These are phyloP conservation scores for Narcine bancroftii DNA, from an alignment of 2,113 vertebrate species.

Conservation along the genomic window DNA sequence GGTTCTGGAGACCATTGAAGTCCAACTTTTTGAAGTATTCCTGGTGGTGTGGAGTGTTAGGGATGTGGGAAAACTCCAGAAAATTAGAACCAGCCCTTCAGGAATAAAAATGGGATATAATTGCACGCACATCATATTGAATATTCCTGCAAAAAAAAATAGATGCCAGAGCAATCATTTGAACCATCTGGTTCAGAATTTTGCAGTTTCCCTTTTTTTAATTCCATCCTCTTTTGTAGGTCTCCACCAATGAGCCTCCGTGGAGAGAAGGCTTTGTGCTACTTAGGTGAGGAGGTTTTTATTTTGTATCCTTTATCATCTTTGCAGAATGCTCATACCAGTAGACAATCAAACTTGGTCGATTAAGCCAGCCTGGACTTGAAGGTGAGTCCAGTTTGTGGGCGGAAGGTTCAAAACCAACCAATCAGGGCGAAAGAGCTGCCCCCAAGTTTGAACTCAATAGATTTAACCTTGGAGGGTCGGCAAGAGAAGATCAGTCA, in stretches of 20 bases:
- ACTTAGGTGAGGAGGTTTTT: neutral
- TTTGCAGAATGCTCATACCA: neutral
- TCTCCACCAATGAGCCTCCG: neutral
- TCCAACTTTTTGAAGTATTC: too few relatives aligned
- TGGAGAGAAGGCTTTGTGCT: neutral
- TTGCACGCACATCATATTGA: too few relatives aligned
- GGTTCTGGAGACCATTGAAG: too few relatives aligned
- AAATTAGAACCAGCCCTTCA: too few relatives aligned
- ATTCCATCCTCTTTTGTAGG: neutral
- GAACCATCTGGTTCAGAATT: neutral
- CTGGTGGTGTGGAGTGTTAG: too few relatives aligned
- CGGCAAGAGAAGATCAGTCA: neutral
- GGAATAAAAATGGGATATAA: too few relatives aligned
- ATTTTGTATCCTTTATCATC: neutral
- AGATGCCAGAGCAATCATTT: neutral
- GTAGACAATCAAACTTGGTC: too few relatives aligned
- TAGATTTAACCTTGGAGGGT: neutral
- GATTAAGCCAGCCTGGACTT: neutral
- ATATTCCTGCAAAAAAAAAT: too few relatives aligned
- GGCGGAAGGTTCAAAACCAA: neutral
- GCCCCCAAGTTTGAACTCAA: neutral
- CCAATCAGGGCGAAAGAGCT: neutral
- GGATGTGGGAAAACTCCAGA: too few relatives aligned
- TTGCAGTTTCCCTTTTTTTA: neutral
- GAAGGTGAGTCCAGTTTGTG: neutral